A percentile compares a stretch with the other conserved stretches of the same genome.
Evolutionary conservation across 2,888 invertebrate genomes (phyloP).

Genomic region (Cantharis rufa): DNA sequence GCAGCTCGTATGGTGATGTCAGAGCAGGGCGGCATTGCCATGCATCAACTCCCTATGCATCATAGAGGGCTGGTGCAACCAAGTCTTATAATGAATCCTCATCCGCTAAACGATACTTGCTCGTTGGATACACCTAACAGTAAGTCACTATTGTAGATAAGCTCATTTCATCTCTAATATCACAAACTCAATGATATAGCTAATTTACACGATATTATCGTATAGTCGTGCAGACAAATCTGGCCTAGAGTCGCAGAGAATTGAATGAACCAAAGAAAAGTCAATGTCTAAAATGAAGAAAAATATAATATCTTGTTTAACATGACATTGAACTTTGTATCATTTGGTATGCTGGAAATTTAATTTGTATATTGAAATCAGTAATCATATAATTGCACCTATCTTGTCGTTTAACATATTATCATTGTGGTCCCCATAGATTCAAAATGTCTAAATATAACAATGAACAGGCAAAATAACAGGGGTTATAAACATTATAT

Average conservation of each 20-base stretch:
- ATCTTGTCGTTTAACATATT: not conserved
- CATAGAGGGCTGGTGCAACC: slow-evolving; percentile 63
- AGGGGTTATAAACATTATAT: not conserved
- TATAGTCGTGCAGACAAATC: not conserved
- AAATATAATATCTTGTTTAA: not conserved
- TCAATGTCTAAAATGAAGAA: not conserved
- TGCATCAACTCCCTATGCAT: slow-evolving; percentile 66
- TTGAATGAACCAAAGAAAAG: not conserved
- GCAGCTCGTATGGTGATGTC: slow-evolving; percentile 66
- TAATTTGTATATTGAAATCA: not conserved
- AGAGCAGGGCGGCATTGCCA: slow-evolving; percentile 69
- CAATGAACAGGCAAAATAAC: not conserved
- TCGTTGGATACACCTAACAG: slow-evolving; percentile 53
- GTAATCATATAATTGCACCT: not conserved
- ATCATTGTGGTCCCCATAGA: not conserved
- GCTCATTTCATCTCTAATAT: not conserved
- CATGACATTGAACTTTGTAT: not conserved
- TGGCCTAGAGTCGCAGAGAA: not conserved
- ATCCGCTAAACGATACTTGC: slow-evolving; percentile 48
- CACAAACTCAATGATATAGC: not conserved
- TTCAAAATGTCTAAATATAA: not conserved
- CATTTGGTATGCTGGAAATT: not conserved
- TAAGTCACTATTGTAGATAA: slow-evolving; percentile 41
- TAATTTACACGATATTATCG: not conserved
- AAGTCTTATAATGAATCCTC: slow-evolving; percentile 65